These are phyloP conservation scores for Opisthograptis luteolata DNA, from an alignment of 2,888 invertebrate species.

Conservation along the genomic window DNA sequence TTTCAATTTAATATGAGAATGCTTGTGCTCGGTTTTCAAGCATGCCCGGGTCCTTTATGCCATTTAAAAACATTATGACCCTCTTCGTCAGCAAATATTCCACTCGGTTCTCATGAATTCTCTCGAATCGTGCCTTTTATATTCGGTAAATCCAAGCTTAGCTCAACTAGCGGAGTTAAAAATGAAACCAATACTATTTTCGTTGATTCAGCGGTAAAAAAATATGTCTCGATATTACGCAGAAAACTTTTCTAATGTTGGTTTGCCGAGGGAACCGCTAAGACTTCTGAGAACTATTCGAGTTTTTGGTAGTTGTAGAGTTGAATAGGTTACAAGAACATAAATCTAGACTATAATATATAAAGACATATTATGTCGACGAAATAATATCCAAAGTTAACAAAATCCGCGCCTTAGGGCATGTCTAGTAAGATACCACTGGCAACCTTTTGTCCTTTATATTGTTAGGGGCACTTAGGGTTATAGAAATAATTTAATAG, in stretches of 20 bases:
- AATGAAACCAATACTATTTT: conserved; percentile 2
- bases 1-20: too few relatives aligned
- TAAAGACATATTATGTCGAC: too few relatives aligned
- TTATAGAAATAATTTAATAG: conserved; percentile 20
- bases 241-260: too few relatives aligned
- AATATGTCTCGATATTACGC: too few relatives aligned
- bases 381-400: conserved; percentile 13
- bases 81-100: background rate
- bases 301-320: too few relatives aligned
- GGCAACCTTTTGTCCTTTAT: conserved; percentile 13
- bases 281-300: too few relatives aligned
- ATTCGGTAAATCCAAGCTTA: background rate
- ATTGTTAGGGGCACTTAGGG: conserved; percentile 3
- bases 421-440: conserved; percentile 16
- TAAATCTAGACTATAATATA: conserved; percentile 4
- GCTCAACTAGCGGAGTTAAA: background rate
- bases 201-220: background rate
- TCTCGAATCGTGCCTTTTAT: conserved; percentile 1
- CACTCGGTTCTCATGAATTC: background rate
- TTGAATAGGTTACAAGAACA: background rate
- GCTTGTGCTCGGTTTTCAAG: too few relatives aligned
- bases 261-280: too few relatives aligned
- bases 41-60: too few relatives aligned
- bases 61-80: background rate
- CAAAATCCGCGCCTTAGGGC: conserved; percentile 7